A percentile compares a stretch with the other conserved stretches of the same genome.
Conservation (phyloP, 2,888 invertebrate genomes). For the Scrobipalpa atriplicella region DNA sequence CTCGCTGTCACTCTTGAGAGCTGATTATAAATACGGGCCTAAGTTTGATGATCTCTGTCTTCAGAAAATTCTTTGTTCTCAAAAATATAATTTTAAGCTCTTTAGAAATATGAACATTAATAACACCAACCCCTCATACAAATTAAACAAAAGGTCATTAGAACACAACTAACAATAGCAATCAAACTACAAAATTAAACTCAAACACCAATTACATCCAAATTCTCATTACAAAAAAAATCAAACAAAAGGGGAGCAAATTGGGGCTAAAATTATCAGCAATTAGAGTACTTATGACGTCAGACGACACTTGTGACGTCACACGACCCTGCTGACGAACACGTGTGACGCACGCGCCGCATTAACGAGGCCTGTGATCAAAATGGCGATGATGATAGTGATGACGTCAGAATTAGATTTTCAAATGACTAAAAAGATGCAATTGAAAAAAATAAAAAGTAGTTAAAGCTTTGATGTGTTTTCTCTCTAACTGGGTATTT, state of each 20-base stretch:
- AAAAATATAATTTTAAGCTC: no score
- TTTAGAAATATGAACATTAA: background rate
- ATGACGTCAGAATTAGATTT: constrained; percentile 45
- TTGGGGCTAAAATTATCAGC: constrained; percentile 62
- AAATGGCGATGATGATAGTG: constrained; percentile 40
- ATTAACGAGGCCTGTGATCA: constrained; percentile 62
- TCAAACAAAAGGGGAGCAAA: constrained; percentile 34
- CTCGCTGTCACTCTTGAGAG: no score
- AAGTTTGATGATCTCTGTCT: no score
- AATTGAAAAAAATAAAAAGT: background rate
- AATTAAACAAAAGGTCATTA: background rate
- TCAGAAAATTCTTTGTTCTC: no score
- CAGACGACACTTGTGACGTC: constrained; percentile 26
- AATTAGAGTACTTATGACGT: constrained; percentile 61
- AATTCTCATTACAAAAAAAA: constrained; percentile 42
- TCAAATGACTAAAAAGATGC: constrained; percentile 35
- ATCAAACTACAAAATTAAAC: constrained; percentile 36
- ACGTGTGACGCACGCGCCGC: constrained; percentile 65
- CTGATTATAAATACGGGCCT: no score
- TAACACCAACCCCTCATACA: background rate
- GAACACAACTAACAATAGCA: constrained; percentile 21
- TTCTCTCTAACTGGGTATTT: background rate
- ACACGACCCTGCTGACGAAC: constrained; percentile 35
- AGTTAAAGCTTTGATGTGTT: constrained; percentile 11
- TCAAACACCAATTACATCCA: constrained; percentile 45